Conservation (phyloP, 2,113 vertebrate species). For the Phyllopteryx taeniolatus region DNA sequence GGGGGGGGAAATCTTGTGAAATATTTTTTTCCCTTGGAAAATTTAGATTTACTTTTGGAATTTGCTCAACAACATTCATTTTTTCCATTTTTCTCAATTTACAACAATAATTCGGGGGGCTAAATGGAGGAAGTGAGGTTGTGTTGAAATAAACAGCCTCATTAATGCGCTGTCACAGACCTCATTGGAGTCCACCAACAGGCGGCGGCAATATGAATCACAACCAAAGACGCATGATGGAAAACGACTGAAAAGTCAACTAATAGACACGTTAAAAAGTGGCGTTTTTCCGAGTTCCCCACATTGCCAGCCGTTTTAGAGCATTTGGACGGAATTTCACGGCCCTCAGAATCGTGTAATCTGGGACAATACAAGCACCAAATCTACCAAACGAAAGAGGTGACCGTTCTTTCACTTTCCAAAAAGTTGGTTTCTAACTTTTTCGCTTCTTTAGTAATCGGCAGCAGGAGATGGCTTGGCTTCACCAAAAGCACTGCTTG, state of each 20-base stretch:
- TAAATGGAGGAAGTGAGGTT: slow-evolving; percentile 59
- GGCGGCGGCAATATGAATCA: slow-evolving; percentile 53
- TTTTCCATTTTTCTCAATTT: not conserved
- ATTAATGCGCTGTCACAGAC: slow-evolving; percentile 85
- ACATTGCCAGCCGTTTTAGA: too few relatives aligned
- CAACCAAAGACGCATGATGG: slow-evolving; percentile 58
- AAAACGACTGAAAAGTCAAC: slow-evolving; percentile 29
- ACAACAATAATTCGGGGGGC: not conserved
- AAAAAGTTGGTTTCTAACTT: too few relatives aligned
- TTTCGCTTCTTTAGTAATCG: too few relatives aligned
- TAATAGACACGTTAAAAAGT: slow-evolving; percentile 18
- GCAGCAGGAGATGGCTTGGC: too few relatives aligned
- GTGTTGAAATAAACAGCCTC: slow-evolving; percentile 77
- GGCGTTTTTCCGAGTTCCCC: too few relatives aligned
- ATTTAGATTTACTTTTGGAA: not conserved
- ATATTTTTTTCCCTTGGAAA: not conserved
- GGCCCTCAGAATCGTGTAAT: too few relatives aligned
- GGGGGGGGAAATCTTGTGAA: too few relatives aligned
- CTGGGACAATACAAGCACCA: too few relatives aligned
- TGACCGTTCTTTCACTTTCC: too few relatives aligned
- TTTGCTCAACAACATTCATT: not conserved
- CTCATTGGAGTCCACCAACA: slow-evolving; percentile 81
- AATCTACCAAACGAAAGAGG: too few relatives aligned
- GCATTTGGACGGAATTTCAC: too few relatives aligned
- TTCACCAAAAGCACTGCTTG: too few relatives aligned